These are phyloP conservation scores for Drosophila sturtevanti DNA, from an alignment of 1,140 invertebrate genomes.

Conservation along the genomic window DNA sequence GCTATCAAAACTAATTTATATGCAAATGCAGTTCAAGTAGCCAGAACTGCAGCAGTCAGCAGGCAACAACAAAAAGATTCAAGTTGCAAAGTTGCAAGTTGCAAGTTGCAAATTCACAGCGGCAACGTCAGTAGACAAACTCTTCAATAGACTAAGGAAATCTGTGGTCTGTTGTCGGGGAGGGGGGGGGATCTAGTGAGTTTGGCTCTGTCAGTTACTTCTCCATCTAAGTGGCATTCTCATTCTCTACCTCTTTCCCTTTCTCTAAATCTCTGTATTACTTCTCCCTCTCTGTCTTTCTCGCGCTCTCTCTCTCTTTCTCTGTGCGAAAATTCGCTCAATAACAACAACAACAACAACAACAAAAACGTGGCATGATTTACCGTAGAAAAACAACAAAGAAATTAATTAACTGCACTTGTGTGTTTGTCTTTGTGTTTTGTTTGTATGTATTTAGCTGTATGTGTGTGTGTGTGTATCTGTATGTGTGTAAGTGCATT, in stretches of 20 bases:
- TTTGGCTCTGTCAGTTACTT: background rate
- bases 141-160: slow-evolving; percentile 1
- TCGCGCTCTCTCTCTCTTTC: background rate
- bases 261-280: slow-evolving; percentile 3
- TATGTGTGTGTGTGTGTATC: slow-evolving; percentile 27
- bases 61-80: slow-evolving; percentile 41
- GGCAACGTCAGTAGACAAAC: background rate
- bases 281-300: slow-evolving; percentile 3
- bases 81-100: slow-evolving; percentile 12
- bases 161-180: slow-evolving; percentile 8
- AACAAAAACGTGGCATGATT: slow-evolving; percentile 68
- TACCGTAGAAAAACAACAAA: slow-evolving; percentile 79
- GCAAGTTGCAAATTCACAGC: slow-evolving; percentile 11
- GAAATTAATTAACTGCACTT: slow-evolving; percentile 79
- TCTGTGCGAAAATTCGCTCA: slow-evolving; percentile 49
- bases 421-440: slow-evolving; percentile 44
- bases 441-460: slow-evolving; percentile 9
- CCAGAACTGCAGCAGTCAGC: slow-evolving; percentile 11
- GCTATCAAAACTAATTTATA: slow-evolving; percentile 80
- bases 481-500: slow-evolving; percentile 67
- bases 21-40: slow-evolving; percentile 81
- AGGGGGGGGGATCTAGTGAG: background rate
- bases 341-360: slow-evolving; percentile 22
- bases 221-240: slow-evolving; percentile 1
- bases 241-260: slow-evolving; percentile 3